phyloP scores from a whole-genome alignment of 2,888 invertebrate species.

The Pheosia gnoma region DNA sequence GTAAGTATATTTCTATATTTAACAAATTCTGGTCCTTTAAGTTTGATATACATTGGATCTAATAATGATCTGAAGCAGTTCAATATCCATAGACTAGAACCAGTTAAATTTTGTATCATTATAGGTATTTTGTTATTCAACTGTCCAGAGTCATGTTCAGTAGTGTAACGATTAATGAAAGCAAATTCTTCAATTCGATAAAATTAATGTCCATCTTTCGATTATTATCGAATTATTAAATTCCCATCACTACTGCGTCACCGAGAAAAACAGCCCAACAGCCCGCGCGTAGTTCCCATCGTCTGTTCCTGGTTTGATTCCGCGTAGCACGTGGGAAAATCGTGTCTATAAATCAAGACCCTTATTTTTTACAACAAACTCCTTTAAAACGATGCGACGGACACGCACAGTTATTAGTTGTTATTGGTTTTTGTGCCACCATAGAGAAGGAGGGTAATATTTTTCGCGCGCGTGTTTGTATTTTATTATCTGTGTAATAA shows the following conservation, averaged over 20 bases:
- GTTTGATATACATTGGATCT: too few species aligned
- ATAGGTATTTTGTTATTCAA: too few species aligned
- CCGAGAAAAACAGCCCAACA: slow-evolving; percentile 62
- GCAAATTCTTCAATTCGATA: background rate
- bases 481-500: slow-evolving; percentile 9
- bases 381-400: slow-evolving; percentile 36
- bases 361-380: slow-evolving; percentile 50
- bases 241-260: slow-evolving; percentile 38
- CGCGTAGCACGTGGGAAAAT: slow-evolving; percentile 80
- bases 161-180: too few species aligned
- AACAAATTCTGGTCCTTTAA: too few species aligned
- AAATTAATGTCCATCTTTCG: background rate
- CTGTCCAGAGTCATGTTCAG: too few species aligned
- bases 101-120: too few species aligned
- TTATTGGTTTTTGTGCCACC: slow-evolving; percentile 25
- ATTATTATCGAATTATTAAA: background rate
- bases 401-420: slow-evolving; percentile 41
- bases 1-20: too few species aligned
- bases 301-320: slow-evolving; percentile 79
- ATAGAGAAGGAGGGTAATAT: slow-evolving; percentile 5
- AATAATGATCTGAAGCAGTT: too few species aligned
- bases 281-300: slow-evolving; percentile 64
- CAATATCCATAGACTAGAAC: too few species aligned
- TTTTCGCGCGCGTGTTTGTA: slow-evolving; percentile 7
- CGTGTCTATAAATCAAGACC: slow-evolving; percentile 70